Percentiles rank a stretch among this genome's conserved stretches.
Evolutionary conservation across 2,888 invertebrate genomes (phyloP).

Genomic region (Latrodectus hesperus): DNA sequence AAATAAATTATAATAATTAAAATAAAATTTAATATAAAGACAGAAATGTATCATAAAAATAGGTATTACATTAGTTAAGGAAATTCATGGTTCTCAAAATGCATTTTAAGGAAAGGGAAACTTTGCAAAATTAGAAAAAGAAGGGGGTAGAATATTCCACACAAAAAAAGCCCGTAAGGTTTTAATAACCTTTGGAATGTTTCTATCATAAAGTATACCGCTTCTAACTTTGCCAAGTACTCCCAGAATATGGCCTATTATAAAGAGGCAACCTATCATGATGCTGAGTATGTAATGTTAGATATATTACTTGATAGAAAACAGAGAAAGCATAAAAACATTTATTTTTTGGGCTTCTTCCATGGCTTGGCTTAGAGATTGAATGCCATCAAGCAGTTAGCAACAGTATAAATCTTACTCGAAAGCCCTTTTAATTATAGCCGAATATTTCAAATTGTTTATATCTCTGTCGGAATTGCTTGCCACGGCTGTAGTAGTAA

Average conservation of each 20-base stretch:
- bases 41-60: too few relatives aligned
- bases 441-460: slow-evolving; percentile 45
- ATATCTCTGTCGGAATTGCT: slow-evolving; percentile 26
- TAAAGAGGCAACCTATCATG: background rate
- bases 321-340: slow-evolving; percentile 18
- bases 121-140: too few relatives aligned
- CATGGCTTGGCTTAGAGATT: slow-evolving; percentile 9
- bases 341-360: background rate
- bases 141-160: too few relatives aligned
- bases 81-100: too few relatives aligned
- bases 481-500: slow-evolving; percentile 43
- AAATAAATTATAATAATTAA: too few relatives aligned
- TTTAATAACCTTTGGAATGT: slow-evolving; percentile 2
- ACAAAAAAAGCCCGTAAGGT: background rate
- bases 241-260: background rate
- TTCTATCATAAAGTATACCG: background rate
- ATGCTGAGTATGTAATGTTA: background rate
- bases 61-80: too few relatives aligned
- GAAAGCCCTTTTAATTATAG: slow-evolving; percentile 36
- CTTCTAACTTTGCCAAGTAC: background rate
- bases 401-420: background rate
- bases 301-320: slow-evolving; percentile 5
- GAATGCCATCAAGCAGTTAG: slow-evolving; percentile 43
- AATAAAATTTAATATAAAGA: too few relatives aligned
- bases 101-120: too few relatives aligned